Conservation (phyloP, 2,888 invertebrate genomes). For the Euzophera pinguis region DNA sequence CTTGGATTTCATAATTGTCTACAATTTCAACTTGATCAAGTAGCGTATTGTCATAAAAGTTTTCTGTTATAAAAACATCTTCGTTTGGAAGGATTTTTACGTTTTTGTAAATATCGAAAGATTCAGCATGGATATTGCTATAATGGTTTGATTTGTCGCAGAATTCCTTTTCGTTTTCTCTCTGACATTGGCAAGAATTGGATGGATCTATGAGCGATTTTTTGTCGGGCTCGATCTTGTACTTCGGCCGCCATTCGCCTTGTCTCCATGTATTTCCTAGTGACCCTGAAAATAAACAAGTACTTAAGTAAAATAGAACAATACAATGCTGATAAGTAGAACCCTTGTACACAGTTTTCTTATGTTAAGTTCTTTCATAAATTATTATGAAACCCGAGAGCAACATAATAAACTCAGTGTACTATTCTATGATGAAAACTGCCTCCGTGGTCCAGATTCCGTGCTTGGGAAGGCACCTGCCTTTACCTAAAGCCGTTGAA, state of each 20-base stretch:
- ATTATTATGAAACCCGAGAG: too few species aligned
- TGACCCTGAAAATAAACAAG: conserved; percentile 73
- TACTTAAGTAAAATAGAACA: too few species aligned
- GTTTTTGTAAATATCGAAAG: conserved; percentile 28
- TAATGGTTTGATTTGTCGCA: conserved; percentile 21
- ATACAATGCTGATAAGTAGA: too few species aligned
- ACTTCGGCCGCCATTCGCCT: conserved; percentile 81
- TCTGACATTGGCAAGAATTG: conserved; percentile 38
- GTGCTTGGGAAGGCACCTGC: too few species aligned
- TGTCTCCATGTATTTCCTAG: conserved; percentile 91
- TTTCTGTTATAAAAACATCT: conserved; percentile 54
- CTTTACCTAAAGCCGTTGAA: too few species aligned
- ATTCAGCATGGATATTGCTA: conserved; percentile 38
- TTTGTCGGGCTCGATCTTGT: conserved; percentile 51
- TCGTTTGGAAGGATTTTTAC: conserved; percentile 47
- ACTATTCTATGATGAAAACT: too few species aligned
- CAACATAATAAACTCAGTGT: too few species aligned
- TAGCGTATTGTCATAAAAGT: conserved; percentile 57
- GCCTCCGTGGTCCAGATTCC: too few species aligned
- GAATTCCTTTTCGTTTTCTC: conserved; percentile 15
- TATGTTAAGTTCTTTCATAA: too few species aligned
- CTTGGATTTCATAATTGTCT: conserved; percentile 59
- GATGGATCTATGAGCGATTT: conserved; percentile 46
- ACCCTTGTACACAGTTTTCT: too few species aligned
- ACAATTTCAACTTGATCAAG: conserved; percentile 42